Percentiles rank a stretch among this genome's conserved stretches.
Evolutionary conservation across 2,888 invertebrate genomes (phyloP).

Genomic region (Tiphia femorata): DNA sequence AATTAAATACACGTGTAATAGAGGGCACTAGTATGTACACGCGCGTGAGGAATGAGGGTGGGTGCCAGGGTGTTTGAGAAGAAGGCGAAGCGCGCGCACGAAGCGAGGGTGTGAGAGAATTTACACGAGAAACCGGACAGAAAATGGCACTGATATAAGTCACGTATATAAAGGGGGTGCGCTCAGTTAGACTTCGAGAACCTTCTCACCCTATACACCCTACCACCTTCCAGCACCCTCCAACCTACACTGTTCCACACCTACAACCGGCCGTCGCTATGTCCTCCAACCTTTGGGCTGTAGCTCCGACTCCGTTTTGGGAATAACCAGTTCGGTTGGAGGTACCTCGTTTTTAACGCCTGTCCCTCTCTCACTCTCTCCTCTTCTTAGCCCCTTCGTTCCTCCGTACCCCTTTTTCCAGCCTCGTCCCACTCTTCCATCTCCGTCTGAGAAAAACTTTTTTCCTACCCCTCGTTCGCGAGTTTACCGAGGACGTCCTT

Average conservation of each 20-base stretch:
- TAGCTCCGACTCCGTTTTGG: conserved; percentile 9
- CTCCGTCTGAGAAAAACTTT: neutral
- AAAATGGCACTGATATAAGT: conserved; percentile 30
- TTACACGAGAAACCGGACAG: conserved; percentile 24
- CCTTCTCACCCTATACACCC: too few relatives aligned
- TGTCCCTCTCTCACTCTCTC: neutral
- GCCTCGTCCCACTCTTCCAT: too few relatives aligned
- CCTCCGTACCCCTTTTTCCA: neutral
- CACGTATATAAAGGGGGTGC: conserved; percentile 27
- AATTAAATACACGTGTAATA: too few relatives aligned
- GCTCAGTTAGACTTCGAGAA: conserved; percentile 14
- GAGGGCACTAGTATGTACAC: too few relatives aligned
- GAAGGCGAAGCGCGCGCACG: too few relatives aligned
- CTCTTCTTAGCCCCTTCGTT: neutral
- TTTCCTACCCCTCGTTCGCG: neutral
- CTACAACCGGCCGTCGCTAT: conserved; percentile 16
- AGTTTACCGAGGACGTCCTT: neutral
- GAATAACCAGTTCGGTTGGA: conserved; percentile 1
- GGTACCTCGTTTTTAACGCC: neutral
- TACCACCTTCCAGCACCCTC: conserved; percentile 4
- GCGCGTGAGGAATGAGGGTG: too few relatives aligned
- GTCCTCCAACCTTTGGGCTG: conserved; percentile 20
- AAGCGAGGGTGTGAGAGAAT: too few relatives aligned
- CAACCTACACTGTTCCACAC: too few relatives aligned
- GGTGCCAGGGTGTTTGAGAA: too few relatives aligned